Conservation (phyloP, 2,888 invertebrate genomes). For the Rhagonycha lutea region DNA sequence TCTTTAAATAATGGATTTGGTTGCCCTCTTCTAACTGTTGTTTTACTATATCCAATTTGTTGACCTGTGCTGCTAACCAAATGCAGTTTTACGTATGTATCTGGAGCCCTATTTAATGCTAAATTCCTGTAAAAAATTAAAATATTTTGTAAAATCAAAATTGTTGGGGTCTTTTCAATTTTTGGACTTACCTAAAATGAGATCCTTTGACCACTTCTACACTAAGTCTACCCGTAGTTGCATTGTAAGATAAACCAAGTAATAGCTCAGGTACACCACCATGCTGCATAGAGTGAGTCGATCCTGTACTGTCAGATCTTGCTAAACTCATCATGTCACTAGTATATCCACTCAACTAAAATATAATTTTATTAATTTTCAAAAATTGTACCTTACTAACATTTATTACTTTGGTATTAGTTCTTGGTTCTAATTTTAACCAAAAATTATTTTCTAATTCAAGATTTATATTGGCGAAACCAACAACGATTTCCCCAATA, state of each 20-base stretch:
- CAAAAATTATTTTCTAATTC: slow-evolving; percentile 90
- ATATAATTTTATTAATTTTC: slow-evolving; percentile 9
- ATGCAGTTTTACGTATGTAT: slow-evolving; percentile 92
- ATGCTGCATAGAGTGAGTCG: slow-evolving; percentile 87
- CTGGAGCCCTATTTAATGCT: slow-evolving; percentile 80
- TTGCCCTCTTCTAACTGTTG: slow-evolving; percentile 87
- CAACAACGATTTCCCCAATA: slow-evolving; percentile 88
- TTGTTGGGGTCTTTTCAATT: background rate
- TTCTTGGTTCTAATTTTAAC: slow-evolving; percentile 80
- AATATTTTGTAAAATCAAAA: background rate
- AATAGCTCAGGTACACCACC: slow-evolving; percentile 91
- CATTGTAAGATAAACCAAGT: slow-evolving; percentile 88
- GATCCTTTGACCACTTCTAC: slow-evolving; percentile 86
- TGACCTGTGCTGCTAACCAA: slow-evolving; percentile 91
- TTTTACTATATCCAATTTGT: slow-evolving; percentile 92
- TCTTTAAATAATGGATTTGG: slow-evolving; percentile 96
- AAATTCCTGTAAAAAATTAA: slow-evolving; percentile 65
- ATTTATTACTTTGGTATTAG: slow-evolving; percentile 59
- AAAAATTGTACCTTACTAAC: background rate
- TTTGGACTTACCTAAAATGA: slow-evolving; percentile 60
- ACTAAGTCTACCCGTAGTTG: slow-evolving; percentile 90
- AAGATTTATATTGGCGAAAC: slow-evolving; percentile 87
- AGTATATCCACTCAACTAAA: slow-evolving; percentile 56
- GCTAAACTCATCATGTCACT: slow-evolving; percentile 79
- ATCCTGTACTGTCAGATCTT: slow-evolving; percentile 91